Evolutionary conservation across 2,113 vertebrate genomes (phyloP).

Genomic region (Podiceps cristatus): DNA sequence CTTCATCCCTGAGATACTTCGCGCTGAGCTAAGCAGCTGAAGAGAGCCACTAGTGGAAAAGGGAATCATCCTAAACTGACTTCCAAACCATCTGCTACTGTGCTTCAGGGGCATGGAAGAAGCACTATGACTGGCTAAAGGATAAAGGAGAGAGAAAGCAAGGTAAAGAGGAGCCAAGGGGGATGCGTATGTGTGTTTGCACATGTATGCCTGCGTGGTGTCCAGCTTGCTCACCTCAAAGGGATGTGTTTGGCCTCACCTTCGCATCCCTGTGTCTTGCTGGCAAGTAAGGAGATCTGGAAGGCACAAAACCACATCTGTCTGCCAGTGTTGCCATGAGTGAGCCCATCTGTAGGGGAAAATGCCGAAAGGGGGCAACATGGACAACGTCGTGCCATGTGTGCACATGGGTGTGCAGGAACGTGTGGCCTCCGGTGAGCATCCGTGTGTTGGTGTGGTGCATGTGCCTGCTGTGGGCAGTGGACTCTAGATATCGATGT

Average conservation of each 20-base stretch:
- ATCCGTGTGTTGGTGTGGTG: neutral
- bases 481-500: neutral
- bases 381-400: fast-evolving
- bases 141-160: neutral
- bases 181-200: neutral
- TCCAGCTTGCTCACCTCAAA: neutral
- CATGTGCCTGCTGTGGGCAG: neutral
- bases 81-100: neutral
- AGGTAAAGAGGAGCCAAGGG: neutral
- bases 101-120: neutral
- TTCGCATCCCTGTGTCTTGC: neutral
- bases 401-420: neutral
- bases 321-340: neutral
- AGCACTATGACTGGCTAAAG: neutral
- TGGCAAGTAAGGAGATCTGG: neutral
- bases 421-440: neutral
- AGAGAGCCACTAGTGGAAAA: neutral
- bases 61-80: neutral
- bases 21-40: neutral
- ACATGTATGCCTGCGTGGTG: fast-evolving
- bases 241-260: neutral
- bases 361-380: neutral
- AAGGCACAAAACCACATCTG: neutral
- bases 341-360: neutral
- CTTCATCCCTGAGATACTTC: neutral